Evolutionary conservation across 2,888 invertebrate genomes (phyloP).

Genomic region (Conistra vaccinii): DNA sequence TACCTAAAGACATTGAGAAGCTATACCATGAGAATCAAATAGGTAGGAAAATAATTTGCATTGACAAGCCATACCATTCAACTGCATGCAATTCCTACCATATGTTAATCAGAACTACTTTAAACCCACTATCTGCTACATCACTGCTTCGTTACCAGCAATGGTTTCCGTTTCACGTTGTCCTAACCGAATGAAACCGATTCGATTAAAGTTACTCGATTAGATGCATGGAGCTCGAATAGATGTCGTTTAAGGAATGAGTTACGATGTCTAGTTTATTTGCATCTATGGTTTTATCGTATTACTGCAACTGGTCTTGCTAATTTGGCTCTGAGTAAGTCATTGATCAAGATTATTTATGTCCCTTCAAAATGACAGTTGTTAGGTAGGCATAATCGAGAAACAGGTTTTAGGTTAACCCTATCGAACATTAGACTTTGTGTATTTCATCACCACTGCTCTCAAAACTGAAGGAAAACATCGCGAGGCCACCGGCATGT

Average conservation of each 20-base stretch:
- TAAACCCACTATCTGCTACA: not conserved
- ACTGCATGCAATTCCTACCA: constrained; percentile 6
- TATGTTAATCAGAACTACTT: constrained; percentile 36
- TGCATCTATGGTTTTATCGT: constrained; percentile 36
- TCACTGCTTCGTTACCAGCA: constrained; percentile 31
- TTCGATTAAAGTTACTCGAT: constrained; percentile 43
- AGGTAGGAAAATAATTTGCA: not conserved
- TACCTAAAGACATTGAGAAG: not conserved
- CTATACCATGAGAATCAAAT: not conserved
- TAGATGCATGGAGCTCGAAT: constrained; percentile 26
- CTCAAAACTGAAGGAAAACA: too few relatives aligned
- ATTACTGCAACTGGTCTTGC: constrained; percentile 33
- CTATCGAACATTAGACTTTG: not conserved
- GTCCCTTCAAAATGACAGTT: not conserved
- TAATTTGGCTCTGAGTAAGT: constrained; percentile 40
- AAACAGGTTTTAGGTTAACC: not conserved
- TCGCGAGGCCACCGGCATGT: too few relatives aligned
- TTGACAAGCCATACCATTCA: constrained; percentile 12
- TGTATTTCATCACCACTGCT: too few relatives aligned
- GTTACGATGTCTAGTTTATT: constrained; percentile 43
- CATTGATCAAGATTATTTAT: constrained; percentile 32
- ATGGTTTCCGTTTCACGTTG: constrained; percentile 38
- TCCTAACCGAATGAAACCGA: constrained; percentile 29
- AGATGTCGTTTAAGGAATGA: constrained; percentile 40
- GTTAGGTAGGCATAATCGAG: not conserved